Conservation (phyloP, 2,797 vertebrate species). For the Mastacembelus armatus region DNA sequence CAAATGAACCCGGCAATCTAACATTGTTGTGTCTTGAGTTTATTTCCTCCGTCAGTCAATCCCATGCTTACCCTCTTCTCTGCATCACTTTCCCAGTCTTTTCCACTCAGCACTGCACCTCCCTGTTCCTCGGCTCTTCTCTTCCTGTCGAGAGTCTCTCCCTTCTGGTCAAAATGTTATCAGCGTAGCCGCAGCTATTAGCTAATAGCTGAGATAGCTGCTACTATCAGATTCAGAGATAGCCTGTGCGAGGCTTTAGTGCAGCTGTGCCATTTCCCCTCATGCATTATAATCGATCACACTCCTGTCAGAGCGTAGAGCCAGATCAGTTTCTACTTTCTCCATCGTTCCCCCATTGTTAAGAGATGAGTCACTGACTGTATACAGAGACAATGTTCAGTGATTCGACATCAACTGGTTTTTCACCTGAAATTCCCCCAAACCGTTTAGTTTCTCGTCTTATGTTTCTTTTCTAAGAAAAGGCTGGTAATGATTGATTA, state of each 20-base stretch:
- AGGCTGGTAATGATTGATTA: slow-evolving; percentile 67
- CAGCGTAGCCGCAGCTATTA: slow-evolving; percentile 70
- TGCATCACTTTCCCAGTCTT: not conserved
- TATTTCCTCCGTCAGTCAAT: slow-evolving; percentile 28
- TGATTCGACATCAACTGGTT: slow-evolving; percentile 32
- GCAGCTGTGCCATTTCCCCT: slow-evolving; percentile 73
- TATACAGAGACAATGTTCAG: slow-evolving; percentile 39
- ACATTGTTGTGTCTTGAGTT: slow-evolving; percentile 36
- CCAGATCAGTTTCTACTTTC: slow-evolving; percentile 39
- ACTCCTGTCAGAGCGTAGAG: slow-evolving; percentile 61
- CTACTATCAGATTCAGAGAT: slow-evolving; percentile 73
- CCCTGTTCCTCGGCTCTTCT: slow-evolving; percentile 19
- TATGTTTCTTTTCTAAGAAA: slow-evolving; percentile 54
- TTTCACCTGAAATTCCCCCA: slow-evolving; percentile 38
- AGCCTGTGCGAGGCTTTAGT: slow-evolving; percentile 64
- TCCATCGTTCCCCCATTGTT: slow-evolving; percentile 46
- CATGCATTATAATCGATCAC: slow-evolving; percentile 72
- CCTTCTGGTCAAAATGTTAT: slow-evolving; percentile 64
- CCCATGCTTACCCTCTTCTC: slow-evolving; percentile 19
- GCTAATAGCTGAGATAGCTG: slow-evolving; percentile 76
- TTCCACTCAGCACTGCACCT: slow-evolving; percentile 10
- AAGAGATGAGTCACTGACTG: slow-evolving; percentile 42
- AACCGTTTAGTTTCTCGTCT: slow-evolving; percentile 45
- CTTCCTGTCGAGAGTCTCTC: slow-evolving; percentile 37
- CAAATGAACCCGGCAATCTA: slow-evolving; percentile 36